phyloP scores from a whole-genome alignment of 2,888 invertebrate species.

The Diaphora mendica region DNA sequence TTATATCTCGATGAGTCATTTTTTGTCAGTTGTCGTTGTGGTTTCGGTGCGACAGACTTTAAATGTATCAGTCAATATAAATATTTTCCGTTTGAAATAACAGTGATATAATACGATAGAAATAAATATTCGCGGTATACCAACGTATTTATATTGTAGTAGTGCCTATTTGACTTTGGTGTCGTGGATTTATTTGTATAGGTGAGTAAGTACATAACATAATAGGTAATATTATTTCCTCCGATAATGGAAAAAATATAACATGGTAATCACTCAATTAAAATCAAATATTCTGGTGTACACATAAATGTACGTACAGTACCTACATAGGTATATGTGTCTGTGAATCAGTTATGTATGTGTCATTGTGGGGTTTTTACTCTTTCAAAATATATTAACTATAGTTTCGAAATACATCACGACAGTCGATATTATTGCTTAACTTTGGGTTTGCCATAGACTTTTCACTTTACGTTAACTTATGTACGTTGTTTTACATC shows the following conservation, averaged over 20 bases:
- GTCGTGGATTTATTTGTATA: background rate
- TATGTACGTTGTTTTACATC: background rate
- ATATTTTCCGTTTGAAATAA: constrained; percentile 18
- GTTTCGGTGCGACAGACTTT: constrained; percentile 31
- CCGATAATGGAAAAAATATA: background rate
- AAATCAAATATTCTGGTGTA: background rate
- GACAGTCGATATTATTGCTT: constrained; percentile 24
- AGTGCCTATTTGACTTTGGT: background rate
- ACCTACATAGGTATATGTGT: background rate
- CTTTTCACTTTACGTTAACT: background rate
- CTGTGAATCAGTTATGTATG: constrained; percentile 7
- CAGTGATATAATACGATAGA: constrained; percentile 5
- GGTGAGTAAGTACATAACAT: background rate
- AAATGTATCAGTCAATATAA: constrained; percentile 18
- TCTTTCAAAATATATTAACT: constrained; percentile 28
- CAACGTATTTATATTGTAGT: background rate
- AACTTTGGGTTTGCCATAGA: constrained; percentile 25
- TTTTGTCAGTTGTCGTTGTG: constrained; percentile 36
- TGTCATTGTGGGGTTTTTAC: constrained; percentile 32
- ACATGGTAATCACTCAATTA: background rate
- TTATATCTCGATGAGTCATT: constrained; percentile 30
- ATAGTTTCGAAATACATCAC: constrained; percentile 11
- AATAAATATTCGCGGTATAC: background rate
- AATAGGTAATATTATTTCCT: background rate
- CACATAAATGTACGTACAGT: background rate